Percentiles rank a stretch among this genome's conserved stretches.
Conservation (phyloP, 2,888 invertebrate species). For the Ennomos fuscantarius region DNA sequence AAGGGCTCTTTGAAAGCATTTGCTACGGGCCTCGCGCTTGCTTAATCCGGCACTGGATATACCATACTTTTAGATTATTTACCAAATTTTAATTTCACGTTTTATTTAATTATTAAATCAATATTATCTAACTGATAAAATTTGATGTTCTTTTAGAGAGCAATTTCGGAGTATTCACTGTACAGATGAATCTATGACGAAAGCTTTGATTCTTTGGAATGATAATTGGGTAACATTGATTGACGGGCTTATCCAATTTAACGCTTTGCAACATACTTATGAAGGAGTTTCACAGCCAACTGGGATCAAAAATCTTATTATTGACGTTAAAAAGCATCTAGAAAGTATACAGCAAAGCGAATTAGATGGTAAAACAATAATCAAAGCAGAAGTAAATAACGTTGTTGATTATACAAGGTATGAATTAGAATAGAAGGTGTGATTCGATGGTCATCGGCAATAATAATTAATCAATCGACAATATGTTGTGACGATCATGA, state of each 20-base stretch:
- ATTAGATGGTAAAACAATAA: conserved; percentile 26
- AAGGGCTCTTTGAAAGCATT: too few relatives aligned
- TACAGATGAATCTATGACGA: conserved; percentile 47
- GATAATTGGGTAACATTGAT: conserved; percentile 93
- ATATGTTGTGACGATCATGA: too few relatives aligned
- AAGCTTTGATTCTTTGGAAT: conserved; percentile 84
- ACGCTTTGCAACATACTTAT: conserved; percentile 86
- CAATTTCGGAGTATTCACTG: conserved; percentile 56
- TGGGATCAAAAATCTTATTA: conserved; percentile 49
- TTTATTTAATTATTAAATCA: too few relatives aligned
- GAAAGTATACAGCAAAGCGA: conserved; percentile 5
- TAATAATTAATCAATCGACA: too few relatives aligned
- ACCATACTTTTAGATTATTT: too few relatives aligned
- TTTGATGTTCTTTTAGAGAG: conserved; percentile 44
- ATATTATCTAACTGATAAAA: too few relatives aligned
- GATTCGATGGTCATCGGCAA: too few relatives aligned
- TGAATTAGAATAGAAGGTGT: neutral
- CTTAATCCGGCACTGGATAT: too few relatives aligned
- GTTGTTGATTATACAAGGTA: conserved; percentile 48
- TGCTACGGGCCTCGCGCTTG: too few relatives aligned
- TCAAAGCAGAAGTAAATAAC: conserved; percentile 44
- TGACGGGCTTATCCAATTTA: conserved; percentile 92
- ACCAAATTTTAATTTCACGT: too few relatives aligned
- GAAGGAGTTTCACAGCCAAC: conserved; percentile 87
- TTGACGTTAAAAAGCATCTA: conserved; percentile 45